Conservation (phyloP, 1,140 invertebrate genomes). For the Drosophila sulfurigaster region DNA sequence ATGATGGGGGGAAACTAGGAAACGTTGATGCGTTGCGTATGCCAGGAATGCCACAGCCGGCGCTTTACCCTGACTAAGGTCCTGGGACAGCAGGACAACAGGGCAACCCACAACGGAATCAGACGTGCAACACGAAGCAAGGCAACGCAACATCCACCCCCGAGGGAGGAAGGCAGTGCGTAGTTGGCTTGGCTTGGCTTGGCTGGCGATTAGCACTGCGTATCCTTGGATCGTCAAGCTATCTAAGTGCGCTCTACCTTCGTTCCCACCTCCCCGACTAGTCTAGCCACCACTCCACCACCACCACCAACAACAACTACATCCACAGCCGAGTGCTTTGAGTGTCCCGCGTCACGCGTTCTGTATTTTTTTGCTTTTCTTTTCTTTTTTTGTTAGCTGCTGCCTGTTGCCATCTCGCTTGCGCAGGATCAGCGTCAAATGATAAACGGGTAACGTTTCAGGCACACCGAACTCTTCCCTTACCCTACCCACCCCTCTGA, state of each 20-base stretch:
- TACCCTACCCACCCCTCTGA: neutral
- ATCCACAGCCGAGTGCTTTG: neutral
- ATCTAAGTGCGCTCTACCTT: neutral
- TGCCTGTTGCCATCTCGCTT: slow-evolving; percentile 6
- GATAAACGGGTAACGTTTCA: slow-evolving; percentile 50
- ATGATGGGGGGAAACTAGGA: neutral
- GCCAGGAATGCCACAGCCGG: slow-evolving; percentile 33
- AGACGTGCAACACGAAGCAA: neutral
- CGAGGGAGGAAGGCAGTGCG: slow-evolving; percentile 32
- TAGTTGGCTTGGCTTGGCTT: too few species aligned
- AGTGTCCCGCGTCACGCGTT: slow-evolving; percentile 45
- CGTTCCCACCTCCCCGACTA: neutral
- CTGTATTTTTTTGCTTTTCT: too few species aligned
- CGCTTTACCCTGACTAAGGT: slow-evolving; percentile 14
- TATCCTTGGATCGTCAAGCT: neutral
- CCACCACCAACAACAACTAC: neutral
- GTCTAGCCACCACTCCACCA: neutral
- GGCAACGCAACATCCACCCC: slow-evolving; percentile 31
- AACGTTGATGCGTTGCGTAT: slow-evolving; percentile 27
- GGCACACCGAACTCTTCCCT: neutral
- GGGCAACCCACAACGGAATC: too few species aligned
- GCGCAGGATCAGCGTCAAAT: slow-evolving; percentile 62
- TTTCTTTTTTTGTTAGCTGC: neutral
- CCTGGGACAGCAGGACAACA: slow-evolving; percentile 14
- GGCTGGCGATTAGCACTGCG: neutral